phyloP scores from a whole-genome alignment of 2,888 invertebrate genomes.

The Ophion obscuratus region DNA sequence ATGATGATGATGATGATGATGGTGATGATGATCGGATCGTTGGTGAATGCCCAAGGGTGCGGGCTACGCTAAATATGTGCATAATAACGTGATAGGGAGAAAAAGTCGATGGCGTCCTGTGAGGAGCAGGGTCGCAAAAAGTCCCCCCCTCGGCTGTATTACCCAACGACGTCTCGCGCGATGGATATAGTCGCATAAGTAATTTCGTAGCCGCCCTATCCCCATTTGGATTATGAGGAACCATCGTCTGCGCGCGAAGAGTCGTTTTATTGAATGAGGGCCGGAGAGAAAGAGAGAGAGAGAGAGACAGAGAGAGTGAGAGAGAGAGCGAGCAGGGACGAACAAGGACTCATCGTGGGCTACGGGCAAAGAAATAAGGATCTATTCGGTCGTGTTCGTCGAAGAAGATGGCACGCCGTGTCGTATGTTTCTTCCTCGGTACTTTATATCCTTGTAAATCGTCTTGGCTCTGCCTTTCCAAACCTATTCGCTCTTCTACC shows the following conservation, averaged over 20 bases:
- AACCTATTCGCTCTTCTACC: neutral
- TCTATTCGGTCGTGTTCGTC: slow-evolving; percentile 57
- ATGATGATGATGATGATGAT: neutral
- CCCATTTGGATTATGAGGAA: slow-evolving; percentile 40
- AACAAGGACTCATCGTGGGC: slow-evolving; percentile 26
- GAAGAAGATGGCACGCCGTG: slow-evolving; percentile 60
- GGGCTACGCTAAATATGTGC: slow-evolving; percentile 10
- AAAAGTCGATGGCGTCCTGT: slow-evolving; percentile 38
- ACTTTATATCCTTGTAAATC: slow-evolving; percentile 70
- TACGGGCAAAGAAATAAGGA: slow-evolving; percentile 52
- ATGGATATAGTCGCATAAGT: slow-evolving; percentile 70
- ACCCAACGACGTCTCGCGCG: slow-evolving; percentile 53
- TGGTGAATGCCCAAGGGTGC: slow-evolving; percentile 46
- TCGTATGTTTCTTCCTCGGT: slow-evolving; percentile 58
- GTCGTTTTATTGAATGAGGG: slow-evolving; percentile 68
- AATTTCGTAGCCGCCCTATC: slow-evolving; percentile 61
- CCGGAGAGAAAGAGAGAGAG: slow-evolving; percentile 22
- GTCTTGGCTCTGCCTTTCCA: slow-evolving; percentile 47
- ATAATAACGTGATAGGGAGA: slow-evolving; percentile 49
- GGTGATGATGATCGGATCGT: slow-evolving; percentile 21
- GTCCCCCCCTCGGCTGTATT: slow-evolving; percentile 45
- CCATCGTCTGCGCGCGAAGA: slow-evolving; percentile 61
- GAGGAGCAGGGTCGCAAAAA: slow-evolving; percentile 40
- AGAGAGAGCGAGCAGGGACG: neutral
- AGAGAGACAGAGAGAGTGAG: slow-evolving; percentile 7